Evolutionary conservation across 1,140 invertebrate species (phyloP).

Genomic region (Acromyrmex echinatior): DNA sequence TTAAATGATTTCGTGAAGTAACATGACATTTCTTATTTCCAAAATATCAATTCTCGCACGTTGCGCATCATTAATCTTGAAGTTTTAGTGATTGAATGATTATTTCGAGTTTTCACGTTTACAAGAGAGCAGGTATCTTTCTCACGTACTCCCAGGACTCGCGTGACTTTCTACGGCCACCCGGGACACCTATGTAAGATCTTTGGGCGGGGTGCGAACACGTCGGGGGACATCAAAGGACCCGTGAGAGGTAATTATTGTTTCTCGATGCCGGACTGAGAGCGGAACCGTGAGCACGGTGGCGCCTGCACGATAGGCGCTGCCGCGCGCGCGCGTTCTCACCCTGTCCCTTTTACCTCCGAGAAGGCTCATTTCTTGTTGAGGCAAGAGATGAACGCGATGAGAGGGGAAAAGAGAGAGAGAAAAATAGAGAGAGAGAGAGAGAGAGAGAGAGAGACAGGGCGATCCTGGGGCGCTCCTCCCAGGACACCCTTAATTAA

Average conservation of each 20-base stretch:
- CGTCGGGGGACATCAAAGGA: slow-evolving; percentile 84
- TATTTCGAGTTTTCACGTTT: slow-evolving; percentile 62
- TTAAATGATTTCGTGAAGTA: not conserved
- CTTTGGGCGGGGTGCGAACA: slow-evolving; percentile 84
- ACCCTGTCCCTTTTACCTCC: slow-evolving; percentile 73
- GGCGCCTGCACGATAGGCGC: slow-evolving; percentile 83
- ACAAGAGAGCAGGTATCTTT: slow-evolving; percentile 20
- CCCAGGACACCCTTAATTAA: slow-evolving; percentile 82
- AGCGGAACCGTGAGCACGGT: slow-evolving; percentile 76
- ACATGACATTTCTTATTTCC: not conserved
- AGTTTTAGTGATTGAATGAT: not conserved
- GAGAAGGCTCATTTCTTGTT: slow-evolving; percentile 67
- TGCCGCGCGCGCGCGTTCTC: slow-evolving; percentile 76
- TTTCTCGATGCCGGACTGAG: slow-evolving; percentile 80
- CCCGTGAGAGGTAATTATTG: slow-evolving; percentile 85
- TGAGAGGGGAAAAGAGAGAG: not conserved
- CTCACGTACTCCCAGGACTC: slow-evolving; percentile 14
- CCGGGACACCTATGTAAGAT: slow-evolving; percentile 80
- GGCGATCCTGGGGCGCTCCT: slow-evolving; percentile 47
- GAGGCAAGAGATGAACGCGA: slow-evolving; percentile 27
- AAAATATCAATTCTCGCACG: slow-evolving; percentile 4
- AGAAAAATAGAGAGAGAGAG: not conserved
- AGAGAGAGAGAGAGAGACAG: not conserved
- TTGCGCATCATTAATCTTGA: not conserved
- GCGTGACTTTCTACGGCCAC: slow-evolving; percentile 73